Evolutionary conservation across 2,113 vertebrate genomes (phyloP).

Genomic region (Pelvicachromis taeniatus): DNA sequence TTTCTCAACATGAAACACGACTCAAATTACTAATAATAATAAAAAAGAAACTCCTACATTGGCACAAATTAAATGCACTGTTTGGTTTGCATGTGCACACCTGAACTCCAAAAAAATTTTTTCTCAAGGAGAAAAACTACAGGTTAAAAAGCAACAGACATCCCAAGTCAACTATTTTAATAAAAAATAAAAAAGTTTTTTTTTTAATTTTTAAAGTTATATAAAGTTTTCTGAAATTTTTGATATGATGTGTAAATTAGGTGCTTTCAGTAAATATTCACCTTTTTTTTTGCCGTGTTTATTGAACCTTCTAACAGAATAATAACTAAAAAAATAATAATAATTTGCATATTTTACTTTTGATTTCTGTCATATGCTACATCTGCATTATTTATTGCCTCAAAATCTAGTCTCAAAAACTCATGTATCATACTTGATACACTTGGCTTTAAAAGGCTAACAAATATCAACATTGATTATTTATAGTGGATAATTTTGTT

Average conservation of each 20-base stretch:
- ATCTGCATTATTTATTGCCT: not conserved
- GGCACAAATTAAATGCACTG: not conserved
- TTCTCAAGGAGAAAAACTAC: not conserved
- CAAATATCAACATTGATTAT: not conserved
- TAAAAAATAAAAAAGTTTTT: not conserved
- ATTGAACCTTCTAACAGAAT: not conserved
- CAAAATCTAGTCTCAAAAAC: not conserved
- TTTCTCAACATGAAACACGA: constrained; percentile 22
- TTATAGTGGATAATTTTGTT: not conserved
- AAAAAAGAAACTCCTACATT: not conserved
- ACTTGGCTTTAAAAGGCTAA: not conserved
- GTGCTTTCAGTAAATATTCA: not conserved
- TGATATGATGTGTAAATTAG: not conserved
- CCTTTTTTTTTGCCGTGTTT: not conserved
- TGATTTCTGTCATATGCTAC: not conserved
- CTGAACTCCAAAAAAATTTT: not conserved
- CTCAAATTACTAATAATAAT: not conserved
- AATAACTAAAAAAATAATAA: not conserved
- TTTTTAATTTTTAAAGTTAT: no score
- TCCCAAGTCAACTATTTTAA: not conserved
- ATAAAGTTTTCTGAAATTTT: not conserved
- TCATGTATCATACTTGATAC: not conserved
- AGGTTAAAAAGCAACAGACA: not conserved
- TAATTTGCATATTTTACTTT: not conserved
- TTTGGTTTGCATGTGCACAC: not conserved